Evolutionary conservation across 2,888 invertebrate genomes (phyloP), one percentile per base, ranked within the genome.

Genomic region (Microchrysa polita): DNA sequence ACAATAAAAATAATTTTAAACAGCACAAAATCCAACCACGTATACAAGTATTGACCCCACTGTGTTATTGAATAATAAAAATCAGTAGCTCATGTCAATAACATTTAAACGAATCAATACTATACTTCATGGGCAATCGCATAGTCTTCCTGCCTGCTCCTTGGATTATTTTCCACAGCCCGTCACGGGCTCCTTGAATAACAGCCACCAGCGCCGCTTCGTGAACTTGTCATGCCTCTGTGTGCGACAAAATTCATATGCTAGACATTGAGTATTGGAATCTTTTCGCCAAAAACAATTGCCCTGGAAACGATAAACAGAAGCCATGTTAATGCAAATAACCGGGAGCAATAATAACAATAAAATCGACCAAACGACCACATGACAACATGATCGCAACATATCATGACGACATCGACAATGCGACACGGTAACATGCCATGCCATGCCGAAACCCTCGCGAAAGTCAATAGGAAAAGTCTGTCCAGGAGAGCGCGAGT

Each of bases 241-340:
- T 34, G 18, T 57, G 10, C 16, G 12, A 16, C 57, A 2, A 27
- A n/a, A 59, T 10, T 23, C 22, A 20, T 22, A 23, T n/a, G 23
- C 23, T 4, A 5, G 22, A 12, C n/a, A 12, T 27, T 23, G 27
- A 27, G 7, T 23, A 61, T 61, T 22, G 12, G 12, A n/a, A 16
- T 75, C 75, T 75, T 76, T 76, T 76, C 75, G 73, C 76, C 69
- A 69, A 73, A 77, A 74, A 77, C 77, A 77, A 77, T 77, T 74
- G 77, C 53, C 34, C 69, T 57, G 20, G 61, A 61, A 61, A 65
- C 9, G 65, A 65, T 65, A 77, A 77, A 77, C 77, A 77, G 77
- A 77, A 77, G 77, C 77, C 77, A 77, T 77, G 77, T 77, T 75
- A 77, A 77, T 77, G 76, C 77, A 77, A 76, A 77, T 75, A 77